These are phyloP conservation scores for Bombus polaris DNA, from an alignment of 1,140 invertebrate genomes.

Conservation along the genomic window DNA sequence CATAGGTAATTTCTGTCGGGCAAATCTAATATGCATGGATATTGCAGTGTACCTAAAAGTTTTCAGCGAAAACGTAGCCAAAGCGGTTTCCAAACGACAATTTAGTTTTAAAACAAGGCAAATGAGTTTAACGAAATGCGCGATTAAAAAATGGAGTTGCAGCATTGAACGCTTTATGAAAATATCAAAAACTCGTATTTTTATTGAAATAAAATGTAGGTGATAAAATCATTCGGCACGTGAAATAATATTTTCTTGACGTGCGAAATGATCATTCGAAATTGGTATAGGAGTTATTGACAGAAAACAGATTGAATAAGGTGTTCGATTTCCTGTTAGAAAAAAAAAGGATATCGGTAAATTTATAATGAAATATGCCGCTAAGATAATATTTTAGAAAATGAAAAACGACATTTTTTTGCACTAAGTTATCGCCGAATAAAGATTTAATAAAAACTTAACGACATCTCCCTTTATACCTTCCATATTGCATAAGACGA, in stretches of 20 bases:
- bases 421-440: not conserved
- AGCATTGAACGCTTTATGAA: not conserved
- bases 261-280: not conserved
- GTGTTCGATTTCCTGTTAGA: not conserved
- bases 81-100: not conserved
- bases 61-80: not conserved
- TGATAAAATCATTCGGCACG: not conserved
- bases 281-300: not conserved
- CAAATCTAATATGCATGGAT: not conserved
- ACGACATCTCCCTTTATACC: not conserved
- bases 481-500: not conserved
- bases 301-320: not conserved
- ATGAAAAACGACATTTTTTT: not conserved
- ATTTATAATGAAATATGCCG: not conserved
- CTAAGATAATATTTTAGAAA: slow-evolving; percentile 3
- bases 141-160: not conserved
- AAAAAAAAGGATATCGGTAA: not conserved
- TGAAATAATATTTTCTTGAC: not conserved
- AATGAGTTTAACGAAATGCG: not conserved
- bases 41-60: too few relatives aligned
- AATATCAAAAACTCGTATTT: not conserved
- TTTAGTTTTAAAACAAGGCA: not conserved
- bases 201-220: not conserved
- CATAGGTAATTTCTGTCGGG: not conserved
- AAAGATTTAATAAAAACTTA: slow-evolving; percentile 12